These are phyloP conservation scores for Hedya salicella DNA, from an alignment of 2,888 invertebrate species.

Conservation along the genomic window DNA sequence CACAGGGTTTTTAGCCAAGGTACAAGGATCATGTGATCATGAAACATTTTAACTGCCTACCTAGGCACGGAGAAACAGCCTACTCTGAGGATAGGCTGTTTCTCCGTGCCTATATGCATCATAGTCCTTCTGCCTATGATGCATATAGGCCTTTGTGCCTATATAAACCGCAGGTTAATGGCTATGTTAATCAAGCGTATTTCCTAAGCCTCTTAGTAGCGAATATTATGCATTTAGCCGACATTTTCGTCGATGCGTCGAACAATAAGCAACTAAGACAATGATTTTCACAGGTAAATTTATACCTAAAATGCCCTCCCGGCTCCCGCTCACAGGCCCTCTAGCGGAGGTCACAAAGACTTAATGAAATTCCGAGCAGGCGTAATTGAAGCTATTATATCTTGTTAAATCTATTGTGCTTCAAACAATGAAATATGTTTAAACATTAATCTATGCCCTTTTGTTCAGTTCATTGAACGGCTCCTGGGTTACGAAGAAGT, in stretches of 20 bases:
- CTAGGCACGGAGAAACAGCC: no score
- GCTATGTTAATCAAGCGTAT: no score
- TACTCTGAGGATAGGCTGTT: no score
- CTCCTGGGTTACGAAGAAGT: conserved; percentile 39
- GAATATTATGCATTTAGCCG: background rate
- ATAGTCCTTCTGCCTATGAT: no score
- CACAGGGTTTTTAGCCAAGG: no score
- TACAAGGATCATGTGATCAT: no score
- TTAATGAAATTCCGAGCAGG: conserved; percentile 73
- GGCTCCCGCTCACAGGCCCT: conserved; percentile 31
- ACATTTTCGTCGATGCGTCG: background rate
- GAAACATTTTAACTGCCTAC: no score
- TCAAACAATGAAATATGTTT: conserved; percentile 66
- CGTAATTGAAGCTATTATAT: conserved; percentile 72
- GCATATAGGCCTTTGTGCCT: no score
- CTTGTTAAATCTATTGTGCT: conserved; percentile 76
- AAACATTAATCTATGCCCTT: conserved; percentile 61
- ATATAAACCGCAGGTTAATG: no score
- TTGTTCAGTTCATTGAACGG: conserved; percentile 32
- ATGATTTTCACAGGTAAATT: background rate
- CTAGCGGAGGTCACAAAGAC: conserved; percentile 53
- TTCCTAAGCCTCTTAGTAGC: no score
- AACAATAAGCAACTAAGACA: conserved; percentile 2
- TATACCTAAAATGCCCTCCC: background rate
- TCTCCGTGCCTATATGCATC: no score